Percentiles rank a stretch among this genome's conserved stretches.
Conservation (phyloP, 2,797 vertebrate genomes). For the Anguilla marmorata region DNA sequence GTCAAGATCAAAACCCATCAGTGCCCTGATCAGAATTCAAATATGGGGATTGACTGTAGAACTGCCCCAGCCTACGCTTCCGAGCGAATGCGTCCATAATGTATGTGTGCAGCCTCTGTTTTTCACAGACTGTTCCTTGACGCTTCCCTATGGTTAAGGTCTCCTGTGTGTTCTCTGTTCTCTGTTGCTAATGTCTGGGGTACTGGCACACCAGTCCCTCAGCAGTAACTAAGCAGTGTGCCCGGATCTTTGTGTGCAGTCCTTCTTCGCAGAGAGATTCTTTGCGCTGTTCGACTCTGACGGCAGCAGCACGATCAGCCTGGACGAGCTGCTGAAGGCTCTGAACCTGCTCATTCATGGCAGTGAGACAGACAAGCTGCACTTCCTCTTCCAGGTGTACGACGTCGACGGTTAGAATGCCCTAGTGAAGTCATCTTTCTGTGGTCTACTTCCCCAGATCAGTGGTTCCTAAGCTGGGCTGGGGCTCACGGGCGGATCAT, state of each 20-base stretch:
- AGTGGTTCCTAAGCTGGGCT: not conserved
- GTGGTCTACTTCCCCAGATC: not conserved
- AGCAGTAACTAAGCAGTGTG: not conserved
- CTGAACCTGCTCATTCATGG: constrained; percentile 79
- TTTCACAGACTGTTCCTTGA: not conserved
- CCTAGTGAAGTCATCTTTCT: not conserved
- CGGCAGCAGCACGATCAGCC: constrained; percentile 79
- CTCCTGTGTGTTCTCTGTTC: not conserved
- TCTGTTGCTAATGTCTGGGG: not conserved
- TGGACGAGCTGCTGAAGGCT: constrained; percentile 80
- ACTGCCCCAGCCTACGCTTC: not conserved
- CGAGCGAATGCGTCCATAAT: not conserved
- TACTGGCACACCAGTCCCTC: not conserved
- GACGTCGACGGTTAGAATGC: constrained; percentile 80
- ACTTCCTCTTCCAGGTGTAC: constrained; percentile 92
- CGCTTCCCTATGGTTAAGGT: not conserved
- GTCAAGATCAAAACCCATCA: not conserved
- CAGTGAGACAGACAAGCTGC: constrained; percentile 78
- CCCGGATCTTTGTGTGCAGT: constrained; percentile 54
- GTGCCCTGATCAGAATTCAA: not conserved
- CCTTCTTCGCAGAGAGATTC: constrained; percentile 90
- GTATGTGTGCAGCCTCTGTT: not conserved
- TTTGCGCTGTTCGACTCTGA: constrained; percentile 83
- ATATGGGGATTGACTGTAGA: not conserved
- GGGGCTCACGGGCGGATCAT: not conserved